A percentile compares a stretch with the other conserved stretches of the same genome.
Conservation (phyloP, 2,113 vertebrate species). For the Puntigrus tetrazona region DNA sequence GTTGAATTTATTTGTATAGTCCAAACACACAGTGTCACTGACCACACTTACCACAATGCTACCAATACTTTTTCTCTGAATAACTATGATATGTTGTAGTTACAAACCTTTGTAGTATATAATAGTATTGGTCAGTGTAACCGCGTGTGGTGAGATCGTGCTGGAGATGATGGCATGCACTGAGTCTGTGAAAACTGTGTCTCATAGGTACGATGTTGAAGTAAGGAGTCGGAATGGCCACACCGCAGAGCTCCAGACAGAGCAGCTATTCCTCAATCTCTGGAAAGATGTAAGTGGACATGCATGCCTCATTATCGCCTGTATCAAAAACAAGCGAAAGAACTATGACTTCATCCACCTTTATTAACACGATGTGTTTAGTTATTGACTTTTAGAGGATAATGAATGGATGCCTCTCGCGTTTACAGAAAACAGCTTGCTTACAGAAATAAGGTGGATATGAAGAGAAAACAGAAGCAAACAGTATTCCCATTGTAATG, state of each 20-base stretch:
- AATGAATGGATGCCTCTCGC: neutral
- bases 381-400: neutral
- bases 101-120: no score
- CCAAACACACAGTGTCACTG: no score
- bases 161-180: neutral
- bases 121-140: no score
- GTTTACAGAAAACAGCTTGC: neutral
- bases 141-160: neutral
- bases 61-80: no score
- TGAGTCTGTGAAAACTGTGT: neutral
- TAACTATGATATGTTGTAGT: no score
- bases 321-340: neutral
- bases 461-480: neutral
- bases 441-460: neutral
- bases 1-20: no score
- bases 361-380: neutral
- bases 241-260: slow-evolving; percentile 76
- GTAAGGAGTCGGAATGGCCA: slow-evolving; percentile 77
- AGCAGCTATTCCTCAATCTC: slow-evolving; percentile 76
- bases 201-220: slow-evolving; percentile 66
- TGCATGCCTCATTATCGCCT: neutral
- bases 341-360: no score
- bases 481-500: slow-evolving; percentile 41
- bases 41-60: no score
- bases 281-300: slow-evolving; percentile 81